These are phyloP conservation scores for Galbula dea DNA, from an alignment of 2,113 vertebrate species.

Conservation along the genomic window DNA sequence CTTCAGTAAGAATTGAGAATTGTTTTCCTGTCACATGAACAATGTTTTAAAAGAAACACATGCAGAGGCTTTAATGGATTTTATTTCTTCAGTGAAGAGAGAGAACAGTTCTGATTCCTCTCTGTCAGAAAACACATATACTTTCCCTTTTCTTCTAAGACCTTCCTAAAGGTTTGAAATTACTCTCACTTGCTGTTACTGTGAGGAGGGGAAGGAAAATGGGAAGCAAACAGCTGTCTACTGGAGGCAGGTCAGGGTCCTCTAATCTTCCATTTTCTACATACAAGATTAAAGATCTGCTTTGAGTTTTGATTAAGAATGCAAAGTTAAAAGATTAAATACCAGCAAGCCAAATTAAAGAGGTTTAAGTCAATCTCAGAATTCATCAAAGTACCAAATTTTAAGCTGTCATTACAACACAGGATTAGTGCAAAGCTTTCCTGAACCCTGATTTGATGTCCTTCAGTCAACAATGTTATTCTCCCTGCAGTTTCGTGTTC, in stretches of 20 bases:
- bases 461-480: constrained; percentile 14
- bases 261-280: constrained; percentile 81
- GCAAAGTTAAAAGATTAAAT: constrained; percentile 90
- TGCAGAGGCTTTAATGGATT: background rate
- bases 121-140: background rate
- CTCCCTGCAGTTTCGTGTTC: background rate
- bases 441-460: constrained; percentile 67
- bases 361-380: constrained; percentile 88
- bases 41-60: background rate
- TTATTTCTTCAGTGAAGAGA: background rate
- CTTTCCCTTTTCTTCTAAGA: background rate
- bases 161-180: background rate
- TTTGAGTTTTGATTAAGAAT: constrained; percentile 89
- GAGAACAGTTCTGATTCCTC: background rate
- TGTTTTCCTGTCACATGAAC: background rate
- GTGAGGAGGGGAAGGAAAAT: background rate
- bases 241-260: constrained; percentile 64
- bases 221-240: constrained; percentile 69
- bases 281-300: constrained; percentile 86
- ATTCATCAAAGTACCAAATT: constrained; percentile 85
- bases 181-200: background rate
- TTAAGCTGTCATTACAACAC: constrained; percentile 82
- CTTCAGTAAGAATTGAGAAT: background rate
- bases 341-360: constrained; percentile 86
- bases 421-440: constrained; percentile 81